These are phyloP conservation scores for Tanytarsus gracilentus DNA, from an alignment of 2,888 invertebrate species.

Conservation along the genomic window DNA sequence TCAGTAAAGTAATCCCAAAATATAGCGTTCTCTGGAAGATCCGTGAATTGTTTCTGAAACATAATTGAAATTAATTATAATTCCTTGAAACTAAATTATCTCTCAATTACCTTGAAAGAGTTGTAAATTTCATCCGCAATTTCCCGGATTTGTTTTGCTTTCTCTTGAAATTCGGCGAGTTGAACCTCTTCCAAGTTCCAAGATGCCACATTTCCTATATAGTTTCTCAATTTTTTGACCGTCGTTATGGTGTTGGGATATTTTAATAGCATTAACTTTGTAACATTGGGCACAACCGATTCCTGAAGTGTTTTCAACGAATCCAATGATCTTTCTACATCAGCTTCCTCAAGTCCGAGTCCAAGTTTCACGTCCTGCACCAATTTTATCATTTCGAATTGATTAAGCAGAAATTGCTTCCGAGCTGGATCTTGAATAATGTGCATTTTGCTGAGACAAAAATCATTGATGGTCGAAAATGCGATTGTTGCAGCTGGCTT, in stretches of 20 bases:
- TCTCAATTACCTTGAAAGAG: neutral
- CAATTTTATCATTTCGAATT: slow-evolving; percentile 54
- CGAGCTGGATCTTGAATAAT: slow-evolving; percentile 35
- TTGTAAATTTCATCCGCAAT: slow-evolving; percentile 52
- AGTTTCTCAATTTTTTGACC: slow-evolving; percentile 63
- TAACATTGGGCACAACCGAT: slow-evolving; percentile 38
- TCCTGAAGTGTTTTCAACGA: slow-evolving; percentile 50
- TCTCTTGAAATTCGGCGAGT: slow-evolving; percentile 53
- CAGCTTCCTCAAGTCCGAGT: slow-evolving; percentile 55
- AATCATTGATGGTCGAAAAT: slow-evolving; percentile 11
- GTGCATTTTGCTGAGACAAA: slow-evolving; percentile 12
- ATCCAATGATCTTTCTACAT: slow-evolving; percentile 56
- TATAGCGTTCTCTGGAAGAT: neutral
- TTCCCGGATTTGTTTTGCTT: slow-evolving; percentile 59
- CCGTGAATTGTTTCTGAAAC: neutral
- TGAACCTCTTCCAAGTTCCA: slow-evolving; percentile 61
- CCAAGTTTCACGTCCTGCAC: slow-evolving; percentile 58
- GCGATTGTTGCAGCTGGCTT: neutral
- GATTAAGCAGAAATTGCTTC: slow-evolving; percentile 54
- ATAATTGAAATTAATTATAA: neutral
- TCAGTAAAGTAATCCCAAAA: slow-evolving; percentile 5
- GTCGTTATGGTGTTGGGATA: slow-evolving; percentile 72
- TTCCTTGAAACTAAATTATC: neutral
- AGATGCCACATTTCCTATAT: slow-evolving; percentile 66
- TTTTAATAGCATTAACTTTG: slow-evolving; percentile 68